Percentiles rank a stretch among this genome's conserved stretches.
Evolutionary conservation across 2,113 vertebrate genomes (phyloP).

Genomic region (Lathamus discolor): DNA sequence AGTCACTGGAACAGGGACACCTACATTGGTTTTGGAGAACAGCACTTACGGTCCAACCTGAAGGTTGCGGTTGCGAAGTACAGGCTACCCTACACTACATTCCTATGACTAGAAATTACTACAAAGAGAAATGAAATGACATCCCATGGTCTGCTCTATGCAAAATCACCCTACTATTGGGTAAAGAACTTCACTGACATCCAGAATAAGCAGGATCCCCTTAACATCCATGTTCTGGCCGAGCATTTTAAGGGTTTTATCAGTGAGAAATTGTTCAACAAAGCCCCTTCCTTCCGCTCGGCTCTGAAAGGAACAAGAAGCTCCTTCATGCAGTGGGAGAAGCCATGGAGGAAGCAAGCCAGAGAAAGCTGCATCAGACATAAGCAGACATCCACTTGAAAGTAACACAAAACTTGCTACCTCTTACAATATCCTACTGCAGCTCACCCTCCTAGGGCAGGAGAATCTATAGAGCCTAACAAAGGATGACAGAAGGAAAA

Average conservation of each 20-base stretch:
- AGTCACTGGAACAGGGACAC: neutral
- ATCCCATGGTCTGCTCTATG: neutral
- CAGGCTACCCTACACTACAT: neutral
- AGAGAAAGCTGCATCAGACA: neutral
- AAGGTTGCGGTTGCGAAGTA: neutral
- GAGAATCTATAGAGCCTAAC: constrained; percentile 39
- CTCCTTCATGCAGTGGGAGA: neutral
- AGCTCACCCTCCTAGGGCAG: constrained; percentile 30
- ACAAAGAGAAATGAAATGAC: neutral
- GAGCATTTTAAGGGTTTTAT: neutral
- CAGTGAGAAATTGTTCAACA: neutral
- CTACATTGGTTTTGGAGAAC: neutral
- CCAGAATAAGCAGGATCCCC: neutral
- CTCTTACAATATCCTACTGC: constrained; percentile 42
- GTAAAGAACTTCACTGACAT: neutral
- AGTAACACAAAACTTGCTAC: constrained; percentile 25
- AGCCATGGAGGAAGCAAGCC: neutral
- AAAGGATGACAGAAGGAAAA: constrained; percentile 67
- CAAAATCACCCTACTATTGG: neutral
- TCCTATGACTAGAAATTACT: neutral
- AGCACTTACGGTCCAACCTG: neutral
- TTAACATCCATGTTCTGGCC: neutral
- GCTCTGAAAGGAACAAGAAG: neutral
- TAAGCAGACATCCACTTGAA: neutral
- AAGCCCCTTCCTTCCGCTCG: neutral